These are phyloP conservation scores for Polyommatus icarus DNA, from an alignment of 2,888 invertebrate species.

Conservation along the genomic window DNA sequence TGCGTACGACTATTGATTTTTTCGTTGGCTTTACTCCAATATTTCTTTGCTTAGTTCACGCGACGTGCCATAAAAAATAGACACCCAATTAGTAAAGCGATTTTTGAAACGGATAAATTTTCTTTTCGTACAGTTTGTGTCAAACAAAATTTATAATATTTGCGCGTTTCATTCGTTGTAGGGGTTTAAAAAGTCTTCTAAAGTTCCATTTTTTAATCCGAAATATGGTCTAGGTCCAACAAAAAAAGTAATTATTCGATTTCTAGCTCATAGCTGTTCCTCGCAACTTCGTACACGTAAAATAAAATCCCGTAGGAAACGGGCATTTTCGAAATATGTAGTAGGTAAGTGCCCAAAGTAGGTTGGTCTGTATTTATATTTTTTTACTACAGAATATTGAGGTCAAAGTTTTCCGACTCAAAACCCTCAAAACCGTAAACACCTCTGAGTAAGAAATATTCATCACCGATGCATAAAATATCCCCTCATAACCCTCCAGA, in stretches of 20 bases:
- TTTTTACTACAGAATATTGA: not conserved
- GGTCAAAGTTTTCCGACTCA: not conserved
- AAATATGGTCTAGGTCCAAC: too few relatives aligned
- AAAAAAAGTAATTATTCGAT: too few relatives aligned
- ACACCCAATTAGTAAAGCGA: constrained; percentile 19
- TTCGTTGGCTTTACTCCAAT: constrained; percentile 29
- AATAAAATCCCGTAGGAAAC: not conserved
- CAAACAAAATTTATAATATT: not conserved
- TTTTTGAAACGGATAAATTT: not conserved
- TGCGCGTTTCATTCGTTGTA: too few relatives aligned
- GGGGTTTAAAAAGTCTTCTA: too few relatives aligned
- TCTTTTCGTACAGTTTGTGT: not conserved
- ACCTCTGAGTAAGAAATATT: not conserved
- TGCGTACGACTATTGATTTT: constrained; percentile 28
- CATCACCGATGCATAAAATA: constrained; percentile 20
- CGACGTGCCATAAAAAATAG: constrained; percentile 20
- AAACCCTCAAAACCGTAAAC: not conserved
- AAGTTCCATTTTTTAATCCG: too few relatives aligned
- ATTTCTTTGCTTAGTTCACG: constrained; percentile 18
- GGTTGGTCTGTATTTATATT: not conserved
- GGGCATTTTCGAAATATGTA: not conserved
- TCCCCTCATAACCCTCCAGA: constrained; percentile 10
- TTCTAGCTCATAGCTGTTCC: too few relatives aligned
- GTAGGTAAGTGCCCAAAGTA: not conserved
- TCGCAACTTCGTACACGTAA: too few relatives aligned